Evolutionary conservation across 2,888 invertebrate genomes (phyloP).

Genomic region (Ophion slaviceki): DNA sequence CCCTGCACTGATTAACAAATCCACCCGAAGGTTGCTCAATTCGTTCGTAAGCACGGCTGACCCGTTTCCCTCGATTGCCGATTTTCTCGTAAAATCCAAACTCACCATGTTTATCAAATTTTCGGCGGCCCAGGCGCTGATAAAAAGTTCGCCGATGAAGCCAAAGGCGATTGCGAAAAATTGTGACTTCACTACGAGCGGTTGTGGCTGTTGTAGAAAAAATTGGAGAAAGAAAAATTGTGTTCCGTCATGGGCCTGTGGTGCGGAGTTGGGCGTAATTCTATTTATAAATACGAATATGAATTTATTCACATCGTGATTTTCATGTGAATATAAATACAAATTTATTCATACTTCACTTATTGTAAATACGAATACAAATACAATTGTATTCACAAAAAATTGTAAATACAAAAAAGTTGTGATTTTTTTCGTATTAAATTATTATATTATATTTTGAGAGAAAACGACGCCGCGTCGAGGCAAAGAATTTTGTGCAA

Average conservation of each 20-base stretch:
- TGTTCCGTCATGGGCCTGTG: background rate
- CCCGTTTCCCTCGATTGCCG: background rate
- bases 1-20: constrained; percentile 40
- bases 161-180: constrained; percentile 57
- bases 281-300: no score
- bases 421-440: no score
- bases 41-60: background rate
- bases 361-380: no score
- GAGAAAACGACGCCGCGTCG: no score
- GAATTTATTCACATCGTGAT: no score
- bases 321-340: no score
- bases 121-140: constrained; percentile 67
- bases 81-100: background rate
- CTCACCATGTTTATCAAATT: constrained; percentile 52
- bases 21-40: background rate
- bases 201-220: constrained; percentile 51
- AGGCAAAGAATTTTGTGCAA: no score
- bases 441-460: no score
- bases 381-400: no score
- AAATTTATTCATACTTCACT: no score
- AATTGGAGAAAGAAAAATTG: background rate
- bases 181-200: constrained; percentile 62
- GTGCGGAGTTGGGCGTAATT: no score
- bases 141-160: constrained; percentile 55
- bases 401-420: no score